A percentile compares a stretch with the other conserved stretches of the same genome.
phyloP scores from a whole-genome alignment of 2,113 vertebrate species.

The Gobiocypris rarus region DNA sequence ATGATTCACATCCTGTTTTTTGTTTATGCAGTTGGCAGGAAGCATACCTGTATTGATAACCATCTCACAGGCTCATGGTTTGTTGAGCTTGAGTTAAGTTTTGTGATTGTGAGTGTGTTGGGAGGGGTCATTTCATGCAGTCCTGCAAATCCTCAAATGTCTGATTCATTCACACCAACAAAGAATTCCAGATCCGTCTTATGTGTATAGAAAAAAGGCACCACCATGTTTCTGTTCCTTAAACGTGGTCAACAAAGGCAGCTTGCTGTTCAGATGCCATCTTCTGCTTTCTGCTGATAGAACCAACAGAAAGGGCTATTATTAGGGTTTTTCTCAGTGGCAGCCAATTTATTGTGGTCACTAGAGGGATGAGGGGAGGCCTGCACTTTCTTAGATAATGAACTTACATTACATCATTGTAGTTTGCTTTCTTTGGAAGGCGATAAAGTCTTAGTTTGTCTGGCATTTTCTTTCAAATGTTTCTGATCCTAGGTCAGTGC shows the following conservation, averaged over 20 bases:
- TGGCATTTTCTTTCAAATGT: constrained; percentile 28
- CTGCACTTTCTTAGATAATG: constrained; percentile 56
- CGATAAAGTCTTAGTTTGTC: background rate
- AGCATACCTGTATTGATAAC: constrained; percentile 68
- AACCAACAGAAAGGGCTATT: constrained; percentile 75
- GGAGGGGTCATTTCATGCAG: constrained; percentile 57
- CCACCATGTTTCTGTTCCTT: constrained; percentile 71
- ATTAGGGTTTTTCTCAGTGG: constrained; percentile 59
- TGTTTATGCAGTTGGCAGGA: constrained; percentile 65
- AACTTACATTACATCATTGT: constrained; percentile 45
- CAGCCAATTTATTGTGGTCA: constrained; percentile 66
- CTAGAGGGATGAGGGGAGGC: constrained; percentile 52
- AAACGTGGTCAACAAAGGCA: constrained; percentile 67
- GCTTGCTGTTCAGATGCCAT: constrained; percentile 65
- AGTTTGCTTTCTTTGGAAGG: constrained; percentile 37
- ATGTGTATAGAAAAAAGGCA: constrained; percentile 60
- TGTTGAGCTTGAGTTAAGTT: constrained; percentile 43
- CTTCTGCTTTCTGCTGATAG: constrained; percentile 65
- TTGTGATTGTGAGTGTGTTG: constrained; percentile 19
- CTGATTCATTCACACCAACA: constrained; percentile 62
- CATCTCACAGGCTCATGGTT: constrained; percentile 66
- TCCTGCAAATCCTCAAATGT: constrained; percentile 52
- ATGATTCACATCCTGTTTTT: constrained; percentile 59
- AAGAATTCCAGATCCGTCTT: constrained; percentile 44
- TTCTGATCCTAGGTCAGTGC: constrained; percentile 83